Base-by-base conservation (phyloP, 2,113 vertebrate genomes). In the Solea solea region DNA sequence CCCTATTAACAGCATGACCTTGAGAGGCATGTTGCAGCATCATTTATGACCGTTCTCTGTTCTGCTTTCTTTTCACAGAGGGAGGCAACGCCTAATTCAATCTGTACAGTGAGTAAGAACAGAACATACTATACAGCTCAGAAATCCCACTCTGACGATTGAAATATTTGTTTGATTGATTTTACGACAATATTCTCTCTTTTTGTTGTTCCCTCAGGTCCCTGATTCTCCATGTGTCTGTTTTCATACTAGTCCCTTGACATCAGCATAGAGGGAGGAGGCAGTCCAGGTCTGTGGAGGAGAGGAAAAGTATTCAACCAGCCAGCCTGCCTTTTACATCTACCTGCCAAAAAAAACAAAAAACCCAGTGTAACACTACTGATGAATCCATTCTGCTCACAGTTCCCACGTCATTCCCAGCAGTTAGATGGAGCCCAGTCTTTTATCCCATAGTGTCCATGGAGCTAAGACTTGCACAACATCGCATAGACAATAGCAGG, bases 11-110 rank as follows among this genome's bases (percentile, higher is more conserved):
- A 84, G 76, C 56, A 49, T 72, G 80, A 84, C 78, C 78, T 84
- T 87, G 81, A 84, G 16, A 55, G 44, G 42, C 27, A 0, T 66
- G 55, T 62, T 58, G 50, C 14, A 12, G 40, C 56, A 25, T 79
- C 67, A 70, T 80, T 46, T 48, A 48, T 12, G 4, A 14, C 9
- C 12, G 45, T 48, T 78, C 40, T 80, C 12, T 73, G 0, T 66
- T 83, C 1, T 80, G 21, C 75, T 52, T 78, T 56, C 25, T 25
- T 46, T 64, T 70, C 74, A 13, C 85, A 92, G 90, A 91, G 62
- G 90, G 81, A 81, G 91, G 90, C 6, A 90, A 91, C 21, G 90
- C 91, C 69, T 92, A 90, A 89, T 41, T n/a, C 59, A 66, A 58
- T 68, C 9, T 40, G 56, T 65, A 68, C 14, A 70, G 90, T 88